These are phyloP conservation scores for Lasioglossum figueresi DNA, from an alignment of 2,888 invertebrate species.

Conservation along the genomic window DNA sequence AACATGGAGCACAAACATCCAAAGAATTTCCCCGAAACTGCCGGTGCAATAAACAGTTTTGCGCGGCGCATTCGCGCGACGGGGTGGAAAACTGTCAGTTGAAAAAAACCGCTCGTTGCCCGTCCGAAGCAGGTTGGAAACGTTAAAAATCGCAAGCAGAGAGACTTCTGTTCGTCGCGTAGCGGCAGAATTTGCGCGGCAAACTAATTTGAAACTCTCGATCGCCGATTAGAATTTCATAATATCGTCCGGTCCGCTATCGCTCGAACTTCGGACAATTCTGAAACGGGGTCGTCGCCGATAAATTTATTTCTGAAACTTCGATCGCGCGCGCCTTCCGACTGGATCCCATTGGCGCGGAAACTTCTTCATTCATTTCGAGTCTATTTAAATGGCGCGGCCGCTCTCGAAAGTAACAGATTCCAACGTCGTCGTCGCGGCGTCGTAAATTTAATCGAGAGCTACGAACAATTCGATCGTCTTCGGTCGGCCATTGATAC, in stretches of 20 bases:
- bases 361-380: conserved; percentile 1
- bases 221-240: not conserved
- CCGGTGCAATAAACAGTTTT: not conserved
- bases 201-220: not conserved
- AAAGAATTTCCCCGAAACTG: too few species aligned
- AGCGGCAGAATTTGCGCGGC: not conserved
- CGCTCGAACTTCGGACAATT: not conserved
- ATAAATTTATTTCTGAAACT: not conserved
- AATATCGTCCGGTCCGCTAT: not conserved
- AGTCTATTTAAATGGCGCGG: not conserved
- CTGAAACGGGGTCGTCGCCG: not conserved
- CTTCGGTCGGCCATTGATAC: not conserved
- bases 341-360: not conserved
- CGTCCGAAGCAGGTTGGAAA: too few species aligned
- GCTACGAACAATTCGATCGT: not conserved
- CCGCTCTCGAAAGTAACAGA: not conserved
- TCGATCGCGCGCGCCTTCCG: not conserved
- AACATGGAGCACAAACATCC: too few species aligned
- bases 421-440: not conserved
- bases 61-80: not conserved
- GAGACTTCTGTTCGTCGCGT: too few species aligned
- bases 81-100: too few species aligned
- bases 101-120: too few species aligned
- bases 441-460: not conserved
- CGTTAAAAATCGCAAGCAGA: too few species aligned